Base-by-base conservation (phyloP, 64 coral and sea anemone species). In the Montipora sp. region DNA sequence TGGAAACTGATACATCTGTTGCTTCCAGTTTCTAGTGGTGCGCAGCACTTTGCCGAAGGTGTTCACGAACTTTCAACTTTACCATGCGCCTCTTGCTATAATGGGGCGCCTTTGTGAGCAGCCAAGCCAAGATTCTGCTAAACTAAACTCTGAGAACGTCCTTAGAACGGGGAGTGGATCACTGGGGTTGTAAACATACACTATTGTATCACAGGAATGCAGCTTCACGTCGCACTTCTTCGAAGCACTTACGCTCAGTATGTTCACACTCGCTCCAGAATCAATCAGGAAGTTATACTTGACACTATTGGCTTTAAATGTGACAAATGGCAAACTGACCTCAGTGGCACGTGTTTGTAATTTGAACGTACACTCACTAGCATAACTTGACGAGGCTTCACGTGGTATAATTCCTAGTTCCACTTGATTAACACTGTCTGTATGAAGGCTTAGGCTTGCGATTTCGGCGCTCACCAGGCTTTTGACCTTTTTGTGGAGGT, bases 251-350 rank as follows among this genome's bases (percentile, higher is more conserved):
- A 27, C 3, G 43, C 22, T 90, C 16, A 90, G 58, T 80, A 90
- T 80, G 88, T 90, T 80, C 4, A 81, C 77, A 90, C 77, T 90
- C n/a, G 89, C 77, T 70, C 89, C 89, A 49, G 77, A 81, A 19
- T 90, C 89, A 59, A 90, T 77, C 59, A 90, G 47, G 79, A 80
- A 90, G 6, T 69, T 77, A 51, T 63, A 90, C 49, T 45, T 45
- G 50, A 47, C 22, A 63, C 77, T 58, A 81, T 90, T 90, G 3
- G 81, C 43, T 80, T 90, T 90, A 59, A 90, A 81, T 18, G 77
- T 15, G 15, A 73, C 74, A 68, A 72, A 67, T 72, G 89, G 77
- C 48, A 77, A 19, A 77, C 55, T 79, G 16, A 81, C 77, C 21
- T 81, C 80, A 16, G 88, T 13, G 20, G 55, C 44, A 15, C 0